Evolutionary conservation across 2,113 vertebrate species (phyloP), one percentile per base, ranked within the genome.

Genomic region (Trinectes maculatus): DNA sequence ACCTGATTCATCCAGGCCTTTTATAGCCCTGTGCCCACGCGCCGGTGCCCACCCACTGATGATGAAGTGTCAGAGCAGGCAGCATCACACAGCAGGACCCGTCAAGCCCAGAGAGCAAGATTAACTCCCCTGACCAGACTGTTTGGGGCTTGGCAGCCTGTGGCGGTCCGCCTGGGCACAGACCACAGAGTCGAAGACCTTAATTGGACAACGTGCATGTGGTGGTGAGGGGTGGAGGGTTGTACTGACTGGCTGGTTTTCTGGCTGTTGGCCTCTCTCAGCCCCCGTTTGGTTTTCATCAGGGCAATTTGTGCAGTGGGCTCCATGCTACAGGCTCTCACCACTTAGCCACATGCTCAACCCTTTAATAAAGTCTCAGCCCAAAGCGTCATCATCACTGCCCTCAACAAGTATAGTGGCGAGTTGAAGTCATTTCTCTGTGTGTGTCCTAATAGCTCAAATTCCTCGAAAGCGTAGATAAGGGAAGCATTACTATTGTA

Each of bases 201-300:
- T 91, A 91, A 90, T 87, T 88, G 89, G 89, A 82, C 77, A 89
- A 85, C 44, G 37, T 31, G 43, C 60, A 49, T 74, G 77, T 59
- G 74, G 51, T 66, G 46, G 70, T 28, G 57, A 51, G 26, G 25
- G 34, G 57, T 29, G 49, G 39, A 33, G 73, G 24, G 25, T 52
- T 13, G 37, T 7, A 36, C 73, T 42, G 33, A 22, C 53, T 68
- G 29, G 11, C 47, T 61, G 19, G 13, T 49, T 33, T 21, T 18
- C 31, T 54, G 51, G 54, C 63, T 2, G 24, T 52, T 47, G 65
- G 58, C 77, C 62, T 57, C 77, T 69, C 33, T 44, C 33, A 62
- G 51, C 31, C 60, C 40, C 71, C n/a, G 62, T 89, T 87, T 87
- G 77, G 71, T 79, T 87, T 87, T 86, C 55, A 62, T 87, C 78